Evolutionary conservation across 2,888 invertebrate genomes (phyloP), one percentile per base, ranked within the genome.

Genomic region (Andrena bicolor): DNA sequence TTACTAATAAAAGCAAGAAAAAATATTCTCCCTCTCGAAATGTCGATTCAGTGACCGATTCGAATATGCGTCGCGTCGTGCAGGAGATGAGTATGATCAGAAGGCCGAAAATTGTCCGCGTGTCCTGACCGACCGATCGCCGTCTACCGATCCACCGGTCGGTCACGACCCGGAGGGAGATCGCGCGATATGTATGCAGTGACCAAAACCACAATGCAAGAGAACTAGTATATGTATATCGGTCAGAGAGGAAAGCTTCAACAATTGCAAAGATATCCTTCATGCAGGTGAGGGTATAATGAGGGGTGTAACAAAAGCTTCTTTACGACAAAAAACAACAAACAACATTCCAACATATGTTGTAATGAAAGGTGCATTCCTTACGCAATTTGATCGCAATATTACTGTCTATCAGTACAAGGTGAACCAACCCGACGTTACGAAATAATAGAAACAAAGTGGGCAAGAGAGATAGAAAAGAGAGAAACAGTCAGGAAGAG

Each of bases 211-310:
- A 86, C 76, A 81, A 88, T 88, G 88, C 88, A 87, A 76, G 49
- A 85, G 71, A 74, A 77, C 76, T 87, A 82, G 49, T 71, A 56
- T 70, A 35, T 80, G 49, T 80, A 61, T 74, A 76, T 65, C 78
- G 78, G 65, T 78, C 74, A 70, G 77, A 78, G 83, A 87, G 81
- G 86, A 85, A 90, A 90, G 90, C 87, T 86, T 85, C 84, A 82
- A 85, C 78, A 85, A 86, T 84, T 84, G 86, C 86, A 90, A 90
- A 89, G 86, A 88, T 90, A 86, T 89, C 89, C 89, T 90, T 90
- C 92, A 93, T 93, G 93, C 93, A 93, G 92, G 88, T 91, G 92
- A 92, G 91, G 91, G 90, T 91, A 88, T 84, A 88, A 88, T 88
- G 88, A 88, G 88, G 88, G 88, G 88, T 88, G 88, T 88, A 88